A percentile compares a stretch with the other conserved stretches of the same genome.
phyloP scores from a whole-genome alignment of 2,113 vertebrate genomes.

The Scartelaos histophorus region DNA sequence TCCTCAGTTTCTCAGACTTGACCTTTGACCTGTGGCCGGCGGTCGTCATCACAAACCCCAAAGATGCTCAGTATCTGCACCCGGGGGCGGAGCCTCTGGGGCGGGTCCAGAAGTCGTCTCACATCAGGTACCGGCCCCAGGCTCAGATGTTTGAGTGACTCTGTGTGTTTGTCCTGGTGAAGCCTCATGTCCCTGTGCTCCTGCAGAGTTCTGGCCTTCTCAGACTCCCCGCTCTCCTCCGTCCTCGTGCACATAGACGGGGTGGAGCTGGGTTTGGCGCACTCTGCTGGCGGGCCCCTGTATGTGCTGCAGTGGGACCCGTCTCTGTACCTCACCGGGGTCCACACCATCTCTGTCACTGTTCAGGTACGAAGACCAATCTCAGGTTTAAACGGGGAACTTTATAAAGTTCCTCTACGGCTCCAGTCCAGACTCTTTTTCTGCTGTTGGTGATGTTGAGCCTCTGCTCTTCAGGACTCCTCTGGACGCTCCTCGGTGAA shows the following conservation, averaged over 20 bases:
- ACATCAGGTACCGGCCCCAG: constrained; percentile 84
- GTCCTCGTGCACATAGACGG: constrained; percentile 85
- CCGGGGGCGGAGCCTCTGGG: constrained; percentile 85
- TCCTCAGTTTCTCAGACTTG: constrained; percentile 92
- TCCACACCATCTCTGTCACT: constrained; percentile 86
- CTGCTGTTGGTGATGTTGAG: background rate
- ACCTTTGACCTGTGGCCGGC: constrained; percentile 90
- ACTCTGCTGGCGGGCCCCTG: constrained; percentile 85
- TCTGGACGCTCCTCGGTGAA: constrained; percentile 76
- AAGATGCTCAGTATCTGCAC: constrained; percentile 88
- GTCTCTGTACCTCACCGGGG: constrained; percentile 80
- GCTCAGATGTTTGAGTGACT: background rate
- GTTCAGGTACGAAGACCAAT: constrained; percentile 80
- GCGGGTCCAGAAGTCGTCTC: constrained; percentile 86
- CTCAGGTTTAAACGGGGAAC: background rate
- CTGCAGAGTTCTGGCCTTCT: constrained; percentile 91
- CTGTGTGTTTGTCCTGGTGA: background rate
- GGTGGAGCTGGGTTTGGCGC: constrained; percentile 77
- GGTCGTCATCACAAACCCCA: constrained; percentile 95
- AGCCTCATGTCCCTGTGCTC: background rate
- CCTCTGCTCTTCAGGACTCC: constrained; percentile 78
- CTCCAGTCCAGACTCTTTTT: no score
- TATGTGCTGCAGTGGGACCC: constrained; percentile 88
- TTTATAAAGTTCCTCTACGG: no score
- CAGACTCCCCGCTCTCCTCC: constrained; percentile 80